Evolutionary conservation across 2,113 vertebrate species (phyloP), one percentile per base, ranked within the genome.

Genomic region (Marcusenius ussheri): DNA sequence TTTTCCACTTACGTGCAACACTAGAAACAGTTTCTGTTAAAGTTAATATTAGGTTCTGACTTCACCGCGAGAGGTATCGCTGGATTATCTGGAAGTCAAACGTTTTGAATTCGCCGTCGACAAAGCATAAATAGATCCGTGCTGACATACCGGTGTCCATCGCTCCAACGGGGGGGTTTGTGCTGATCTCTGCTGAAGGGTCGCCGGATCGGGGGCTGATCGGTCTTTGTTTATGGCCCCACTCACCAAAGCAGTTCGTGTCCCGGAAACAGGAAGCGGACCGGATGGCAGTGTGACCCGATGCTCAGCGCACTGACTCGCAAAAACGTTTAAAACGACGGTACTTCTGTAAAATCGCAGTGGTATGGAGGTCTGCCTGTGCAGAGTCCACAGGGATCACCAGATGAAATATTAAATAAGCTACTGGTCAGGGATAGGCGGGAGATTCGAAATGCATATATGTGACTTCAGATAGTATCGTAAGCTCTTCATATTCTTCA

Each of bases 181-280:
- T 90, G 85, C 49, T 80, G 35, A 19, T 86, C 88, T 92, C 66
- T 90, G 91, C 88, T 90, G 87, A 80, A 91, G 90, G 91, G 87
- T 66, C 80, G 62, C n/a, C 56, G 83, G 93, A 92, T 94, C 90
- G 42, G 50, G 51, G 17, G 35, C 19, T 58, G 80, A 21, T 49
- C 92, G 86, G 86, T 94, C 95, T 96, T 95, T 96, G 95, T 96
- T 95, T 94, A 94, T 94, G 19, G 53, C 77, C 88, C 94, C 93
- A 91, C 92, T 93, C 94, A 90, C 93, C 91, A 90, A 93, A 90
- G 31, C 11, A 51, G 83, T 47, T 89, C 46, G 88, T 88, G 90
- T 91, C 90, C 92, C 93, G 93, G 93, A 93, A 94, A 93, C 93
- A 93, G 92, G 93, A 94, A 92, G 91, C 74, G 47, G 88, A 27